phyloP scores from a whole-genome alignment of 2,888 invertebrate genomes.

The Papilio elwesi region DNA sequence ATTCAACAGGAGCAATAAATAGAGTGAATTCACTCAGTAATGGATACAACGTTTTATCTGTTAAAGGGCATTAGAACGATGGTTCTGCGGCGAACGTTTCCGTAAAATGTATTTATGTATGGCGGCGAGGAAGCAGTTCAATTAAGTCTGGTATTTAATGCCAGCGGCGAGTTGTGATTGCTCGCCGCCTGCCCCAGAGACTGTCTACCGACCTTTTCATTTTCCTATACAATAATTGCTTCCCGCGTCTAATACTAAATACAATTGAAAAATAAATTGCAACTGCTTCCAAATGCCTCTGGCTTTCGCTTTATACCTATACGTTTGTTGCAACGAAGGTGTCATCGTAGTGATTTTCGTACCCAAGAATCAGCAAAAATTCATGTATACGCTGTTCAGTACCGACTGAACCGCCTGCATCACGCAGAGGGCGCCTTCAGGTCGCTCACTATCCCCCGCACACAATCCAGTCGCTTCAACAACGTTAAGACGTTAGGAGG shows the following conservation, averaged over 20 bases:
- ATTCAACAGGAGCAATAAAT: slow-evolving; percentile 25
- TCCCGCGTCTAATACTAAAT: slow-evolving; percentile 56
- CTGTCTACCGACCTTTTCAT: slow-evolving; percentile 74
- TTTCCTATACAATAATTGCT: slow-evolving; percentile 81
- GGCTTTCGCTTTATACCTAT: too few relatives aligned
- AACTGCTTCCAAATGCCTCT: slow-evolving; percentile 22
- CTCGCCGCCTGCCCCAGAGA: slow-evolving; percentile 65
- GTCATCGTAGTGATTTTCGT: too few relatives aligned
- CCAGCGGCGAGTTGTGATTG: slow-evolving; percentile 79
- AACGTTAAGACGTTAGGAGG: too few relatives aligned
- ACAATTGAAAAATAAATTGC: slow-evolving; percentile 46
- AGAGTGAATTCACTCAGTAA: slow-evolving; percentile 27
- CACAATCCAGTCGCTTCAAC: too few relatives aligned
- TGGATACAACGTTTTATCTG: slow-evolving; percentile 38
- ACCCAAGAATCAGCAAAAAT: too few relatives aligned
- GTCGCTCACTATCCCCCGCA: too few relatives aligned
- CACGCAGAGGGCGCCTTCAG: too few relatives aligned
- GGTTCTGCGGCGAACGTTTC: slow-evolving; percentile 71
- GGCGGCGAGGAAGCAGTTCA: slow-evolving; percentile 79
- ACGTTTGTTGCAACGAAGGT: too few relatives aligned
- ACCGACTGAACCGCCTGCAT: too few relatives aligned
- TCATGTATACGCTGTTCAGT: too few relatives aligned
- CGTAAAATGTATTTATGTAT: slow-evolving; percentile 77
- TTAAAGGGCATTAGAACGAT: slow-evolving; percentile 65
- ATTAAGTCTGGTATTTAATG: slow-evolving; percentile 84